phyloP scores from a whole-genome alignment of 2,113 vertebrate species.

The Zonotrichia leucophrys region DNA sequence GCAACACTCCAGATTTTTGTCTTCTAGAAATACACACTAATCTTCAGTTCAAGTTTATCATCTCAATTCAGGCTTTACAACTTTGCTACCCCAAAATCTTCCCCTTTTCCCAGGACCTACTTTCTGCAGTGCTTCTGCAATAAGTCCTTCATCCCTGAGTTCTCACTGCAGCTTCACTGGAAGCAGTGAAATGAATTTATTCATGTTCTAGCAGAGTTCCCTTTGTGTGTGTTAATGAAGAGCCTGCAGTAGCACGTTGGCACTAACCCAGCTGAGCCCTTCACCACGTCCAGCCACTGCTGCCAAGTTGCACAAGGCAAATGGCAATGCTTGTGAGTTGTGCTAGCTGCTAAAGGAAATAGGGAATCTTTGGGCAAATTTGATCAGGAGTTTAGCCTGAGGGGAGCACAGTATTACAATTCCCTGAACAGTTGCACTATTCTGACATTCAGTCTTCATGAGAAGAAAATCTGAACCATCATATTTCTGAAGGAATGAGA shows the following conservation, averaged over 20 bases:
- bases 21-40: not conserved
- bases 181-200: not conserved
- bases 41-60: not conserved
- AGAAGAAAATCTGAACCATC: not conserved
- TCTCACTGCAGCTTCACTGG: not conserved
- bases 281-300: not conserved
- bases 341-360: not conserved
- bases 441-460: not conserved
- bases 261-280: not conserved
- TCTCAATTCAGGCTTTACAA: not conserved
- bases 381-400: not conserved
- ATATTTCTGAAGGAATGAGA: not conserved
- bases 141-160: not conserved
- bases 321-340: not conserved
- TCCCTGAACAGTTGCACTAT: not conserved
- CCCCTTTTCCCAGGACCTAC: not conserved
- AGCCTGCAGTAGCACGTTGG: not conserved
- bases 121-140: not conserved
- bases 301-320: not conserved
- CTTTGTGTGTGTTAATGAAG: not conserved
- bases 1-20: not conserved
- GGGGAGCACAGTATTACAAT: not conserved
- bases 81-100: not conserved
- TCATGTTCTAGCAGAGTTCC: not conserved
- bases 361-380: not conserved